A percentile compares a stretch with the other conserved stretches of the same genome.
These are phyloP conservation scores for Myxocyprinus asiaticus DNA, from an alignment of 2,113 vertebrate genomes.

Conservation along the genomic window DNA sequence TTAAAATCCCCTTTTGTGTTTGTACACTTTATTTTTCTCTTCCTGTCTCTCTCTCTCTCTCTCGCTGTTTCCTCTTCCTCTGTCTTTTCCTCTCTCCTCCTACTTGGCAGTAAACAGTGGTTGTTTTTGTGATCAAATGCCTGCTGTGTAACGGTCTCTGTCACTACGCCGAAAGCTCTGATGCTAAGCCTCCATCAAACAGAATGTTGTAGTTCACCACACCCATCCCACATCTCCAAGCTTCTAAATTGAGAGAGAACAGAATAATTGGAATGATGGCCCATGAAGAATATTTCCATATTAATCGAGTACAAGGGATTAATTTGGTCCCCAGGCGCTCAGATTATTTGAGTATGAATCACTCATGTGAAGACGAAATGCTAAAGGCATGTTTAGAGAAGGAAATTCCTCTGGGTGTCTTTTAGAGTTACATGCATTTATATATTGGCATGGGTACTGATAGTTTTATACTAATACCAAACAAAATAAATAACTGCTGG, in stretches of 20 bases:
- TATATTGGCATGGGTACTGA: conserved; percentile 10
- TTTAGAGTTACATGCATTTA: conserved; percentile 33
- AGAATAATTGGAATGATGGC: conserved; percentile 60
- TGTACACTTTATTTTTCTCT: neutral
- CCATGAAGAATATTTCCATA: conserved; percentile 55
- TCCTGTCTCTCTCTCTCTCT: neutral
- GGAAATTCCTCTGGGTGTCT: conserved; percentile 38
- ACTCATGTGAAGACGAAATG: conserved; percentile 30
- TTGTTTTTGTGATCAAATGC: conserved; percentile 44
- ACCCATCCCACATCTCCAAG: conserved; percentile 53
- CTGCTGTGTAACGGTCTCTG: conserved; percentile 34
- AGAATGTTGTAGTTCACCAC: conserved; percentile 53
- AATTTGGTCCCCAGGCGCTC: conserved; percentile 54
- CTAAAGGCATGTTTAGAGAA: conserved; percentile 21
- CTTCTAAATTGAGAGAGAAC: conserved; percentile 58
- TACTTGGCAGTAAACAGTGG: conserved; percentile 39
- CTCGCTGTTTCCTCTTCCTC: conserved; percentile 19
- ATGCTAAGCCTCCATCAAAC: conserved; percentile 52
- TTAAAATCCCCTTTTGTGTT: neutral
- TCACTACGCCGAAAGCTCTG: conserved; percentile 34
- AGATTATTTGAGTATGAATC: conserved; percentile 49
- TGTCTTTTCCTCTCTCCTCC: conserved; percentile 27
- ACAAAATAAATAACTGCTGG: neutral
- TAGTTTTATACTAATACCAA: conserved; percentile 25
- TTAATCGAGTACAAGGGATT: conserved; percentile 56